Conservation (phyloP, 1,140 invertebrate species). For the Drosophila saltans region DNA sequence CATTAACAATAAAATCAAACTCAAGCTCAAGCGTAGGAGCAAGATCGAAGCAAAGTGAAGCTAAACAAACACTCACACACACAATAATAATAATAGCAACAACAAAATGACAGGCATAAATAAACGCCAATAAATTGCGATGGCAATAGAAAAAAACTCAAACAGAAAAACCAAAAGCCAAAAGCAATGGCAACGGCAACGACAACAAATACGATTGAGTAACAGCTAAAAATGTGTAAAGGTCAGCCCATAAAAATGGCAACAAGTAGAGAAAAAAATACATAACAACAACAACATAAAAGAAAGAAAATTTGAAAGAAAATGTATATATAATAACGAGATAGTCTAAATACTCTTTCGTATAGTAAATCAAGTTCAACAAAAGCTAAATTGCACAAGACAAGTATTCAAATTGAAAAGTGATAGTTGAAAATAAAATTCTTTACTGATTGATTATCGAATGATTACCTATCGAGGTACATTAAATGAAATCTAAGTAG, state of each 20-base stretch:
- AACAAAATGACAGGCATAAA: constrained; percentile 55
- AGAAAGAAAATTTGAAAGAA: constrained; percentile 22
- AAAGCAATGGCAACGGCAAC: constrained; percentile 2
- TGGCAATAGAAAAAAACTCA: constrained; percentile 53
- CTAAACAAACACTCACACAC: constrained; percentile 14
- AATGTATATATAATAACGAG: constrained; percentile 3
- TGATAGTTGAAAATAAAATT: no score
- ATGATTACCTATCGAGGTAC: no score
- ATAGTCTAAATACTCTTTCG: constrained; percentile 34
- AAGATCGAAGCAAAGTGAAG: constrained; percentile 23
- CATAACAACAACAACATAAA: constrained; percentile 15
- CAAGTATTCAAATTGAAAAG: no score
- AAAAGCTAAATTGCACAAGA: background rate
- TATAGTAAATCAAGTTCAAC: background rate
- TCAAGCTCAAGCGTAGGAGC: constrained; percentile 62
- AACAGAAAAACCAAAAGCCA: constrained; percentile 45
- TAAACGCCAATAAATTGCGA: constrained; percentile 70
- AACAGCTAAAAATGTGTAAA: constrained; percentile 73
- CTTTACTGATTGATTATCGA: no score
- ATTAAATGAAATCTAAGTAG: no score
- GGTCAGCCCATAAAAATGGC: constrained; percentile 61
- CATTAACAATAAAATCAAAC: constrained; percentile 23
- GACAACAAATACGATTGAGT: constrained; percentile 64
- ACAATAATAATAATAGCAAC: background rate
- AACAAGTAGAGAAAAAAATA: background rate